A percentile compares a stretch with the other conserved stretches of the same genome.
These are phyloP conservation scores for Takifugu ocellatus DNA, from an alignment of 2,797 vertebrate species.

Conservation along the genomic window DNA sequence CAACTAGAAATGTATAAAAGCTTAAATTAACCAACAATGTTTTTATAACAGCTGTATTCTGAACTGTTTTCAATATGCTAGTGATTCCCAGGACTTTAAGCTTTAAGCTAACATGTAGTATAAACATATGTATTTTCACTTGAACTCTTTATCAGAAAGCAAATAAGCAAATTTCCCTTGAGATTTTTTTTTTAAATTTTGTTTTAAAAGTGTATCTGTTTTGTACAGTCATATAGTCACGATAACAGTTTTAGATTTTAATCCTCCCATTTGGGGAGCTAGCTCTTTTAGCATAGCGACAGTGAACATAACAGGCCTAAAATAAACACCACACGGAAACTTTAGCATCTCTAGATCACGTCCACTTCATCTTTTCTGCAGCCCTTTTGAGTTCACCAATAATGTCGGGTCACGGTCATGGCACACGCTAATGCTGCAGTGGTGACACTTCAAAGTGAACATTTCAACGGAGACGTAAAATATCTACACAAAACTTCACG, in stretches of 20 bases:
- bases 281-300: constrained; percentile 1
- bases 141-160: too few species aligned
- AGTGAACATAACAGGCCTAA: constrained; percentile 7
- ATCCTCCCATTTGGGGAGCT: neutral
- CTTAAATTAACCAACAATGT: too few species aligned
- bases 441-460: constrained; percentile 30
- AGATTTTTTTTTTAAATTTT: too few species aligned
- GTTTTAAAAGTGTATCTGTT: too few species aligned
- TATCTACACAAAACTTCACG: constrained; percentile 46
- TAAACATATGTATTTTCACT: too few species aligned
- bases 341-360: neutral
- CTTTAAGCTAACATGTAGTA: too few species aligned
- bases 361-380: neutral
- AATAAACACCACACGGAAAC: neutral
- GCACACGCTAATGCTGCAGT: constrained; percentile 51
- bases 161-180: too few species aligned
- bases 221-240: too few species aligned
- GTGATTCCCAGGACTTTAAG: too few species aligned
- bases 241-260: neutral
- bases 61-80: too few species aligned
- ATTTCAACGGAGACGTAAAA: constrained; percentile 50
- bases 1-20: too few species aligned
- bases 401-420: constrained; percentile 45
- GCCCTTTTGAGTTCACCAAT: constrained; percentile 21
- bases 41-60: too few species aligned